These are phyloP conservation scores for Chiroxiphia lanceolata DNA, from an alignment of 2,797 vertebrate species.

Conservation along the genomic window DNA sequence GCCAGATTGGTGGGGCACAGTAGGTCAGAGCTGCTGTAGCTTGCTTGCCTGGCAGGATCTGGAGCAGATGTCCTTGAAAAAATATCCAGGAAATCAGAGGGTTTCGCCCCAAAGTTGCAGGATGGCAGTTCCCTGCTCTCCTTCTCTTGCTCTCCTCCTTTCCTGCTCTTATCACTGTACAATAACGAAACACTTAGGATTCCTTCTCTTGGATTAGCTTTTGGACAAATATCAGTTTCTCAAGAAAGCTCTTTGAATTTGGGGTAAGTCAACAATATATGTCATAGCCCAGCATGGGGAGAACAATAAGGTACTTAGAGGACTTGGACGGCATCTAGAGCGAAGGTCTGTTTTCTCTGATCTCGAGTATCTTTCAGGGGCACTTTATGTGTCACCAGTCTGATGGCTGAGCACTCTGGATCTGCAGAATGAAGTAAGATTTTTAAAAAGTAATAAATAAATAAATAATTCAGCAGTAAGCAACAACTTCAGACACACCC, in stretches of 20 bases:
- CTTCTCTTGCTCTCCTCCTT: not conserved
- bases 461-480: not conserved
- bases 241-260: not conserved
- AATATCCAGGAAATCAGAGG: not conserved
- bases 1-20: fast-evolving
- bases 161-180: not conserved
- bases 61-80: not conserved
- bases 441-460: not conserved
- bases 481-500: not conserved
- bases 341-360: not conserved
- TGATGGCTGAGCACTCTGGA: not conserved
- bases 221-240: not conserved
- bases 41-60: not conserved
- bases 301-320: not conserved
- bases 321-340: not conserved
- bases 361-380: not conserved
- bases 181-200: not conserved
- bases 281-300: not conserved
- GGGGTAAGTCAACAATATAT: fast-evolving
- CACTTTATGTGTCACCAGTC: not conserved
- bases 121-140: not conserved
- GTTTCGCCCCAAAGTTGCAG: not conserved
- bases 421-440: not conserved
- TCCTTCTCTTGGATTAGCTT: not conserved
- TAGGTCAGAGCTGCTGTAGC: not conserved